A percentile compares a stretch with the other conserved stretches of the same genome.
Evolutionary conservation across 1,140 invertebrate genomes (phyloP).

Genomic region (Pogonus chalceus): DNA sequence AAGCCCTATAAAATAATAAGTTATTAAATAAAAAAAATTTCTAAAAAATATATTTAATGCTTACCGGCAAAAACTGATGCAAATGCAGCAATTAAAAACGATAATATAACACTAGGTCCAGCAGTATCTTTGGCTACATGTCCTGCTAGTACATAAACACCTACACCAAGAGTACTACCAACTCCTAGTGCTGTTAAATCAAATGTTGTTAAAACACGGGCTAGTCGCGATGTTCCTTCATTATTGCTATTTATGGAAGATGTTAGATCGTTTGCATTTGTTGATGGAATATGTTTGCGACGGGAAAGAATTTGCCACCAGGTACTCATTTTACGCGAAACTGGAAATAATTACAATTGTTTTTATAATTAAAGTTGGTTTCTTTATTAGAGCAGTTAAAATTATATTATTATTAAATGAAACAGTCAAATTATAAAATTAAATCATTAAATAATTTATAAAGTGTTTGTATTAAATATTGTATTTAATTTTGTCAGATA

Average conservation of each 20-base stretch:
- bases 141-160: conserved; percentile 80
- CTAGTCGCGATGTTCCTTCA: conserved; percentile 49
- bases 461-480: no score
- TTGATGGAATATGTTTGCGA: conserved; percentile 37
- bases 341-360: no score
- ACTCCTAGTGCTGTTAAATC: conserved; percentile 73
- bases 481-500: no score
- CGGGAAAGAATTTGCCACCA: conserved; percentile 38
- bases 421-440: no score
- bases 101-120: conserved; percentile 73
- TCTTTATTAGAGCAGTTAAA: no score
- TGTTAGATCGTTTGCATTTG: conserved; percentile 35
- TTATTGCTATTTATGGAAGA: no score
- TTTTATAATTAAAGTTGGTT: no score
- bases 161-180: conserved; percentile 77
- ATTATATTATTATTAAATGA: no score
- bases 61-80: conserved; percentile 76
- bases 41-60: conserved; percentile 10
- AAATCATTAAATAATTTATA: no score
- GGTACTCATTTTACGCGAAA: conserved; percentile 19
- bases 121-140: conserved; percentile 69
- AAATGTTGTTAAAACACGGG: conserved; percentile 57
- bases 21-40: conserved; percentile 18
- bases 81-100: conserved; percentile 74
- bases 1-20: conserved; percentile 49